Base-by-base conservation (phyloP, 2,797 vertebrate species). In the Hafferia zeledoni region DNA sequence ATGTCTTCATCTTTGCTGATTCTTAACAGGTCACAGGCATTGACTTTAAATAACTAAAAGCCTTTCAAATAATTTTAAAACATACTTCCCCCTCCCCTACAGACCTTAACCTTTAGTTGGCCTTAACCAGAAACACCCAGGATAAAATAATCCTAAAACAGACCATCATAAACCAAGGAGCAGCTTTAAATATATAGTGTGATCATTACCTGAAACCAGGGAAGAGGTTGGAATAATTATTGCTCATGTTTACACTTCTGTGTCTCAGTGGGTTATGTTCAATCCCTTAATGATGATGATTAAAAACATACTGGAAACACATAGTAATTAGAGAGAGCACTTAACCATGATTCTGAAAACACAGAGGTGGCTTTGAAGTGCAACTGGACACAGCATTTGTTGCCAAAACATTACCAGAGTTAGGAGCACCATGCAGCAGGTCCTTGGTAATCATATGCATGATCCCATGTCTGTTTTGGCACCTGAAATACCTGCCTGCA, bases 351-450 rank as follows among this genome's bases (percentile, higher is more conserved):
- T 92, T 79, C 81, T 81, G 83, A 68, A 85, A 89, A 79, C 86
- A 44, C 59, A 57, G 88, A 72, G 70, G 78, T 89, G 30, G 86
- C 93, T 96, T 95, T 97, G 93, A 95, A 92, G 86, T 94, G 81
- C 72, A 43, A 28, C 88, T 93, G 94, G 90, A 86, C 88, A 22
- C 15, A 4, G 69, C 11, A 41, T 4, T 17, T 77, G 61, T 61
- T 94, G 88, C 76, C 84, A 82, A 65, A 83, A 61, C 4, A 4
- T 11, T 43, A 47, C 1, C 18, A 87, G 90, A 47, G 53, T 15
- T 23, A 22, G 41, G 47, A 86, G 89, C 6, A 1, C 49, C 46
- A 1, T 49, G 89, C 75, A 86, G 79, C 55, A 83, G 47, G 64
- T 61, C 11, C 2, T 4, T 28, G 77, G 53, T 35, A 31, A 44